Base-by-base conservation (phyloP, 1,140 invertebrate species). In the Ladona fulva region DNA sequence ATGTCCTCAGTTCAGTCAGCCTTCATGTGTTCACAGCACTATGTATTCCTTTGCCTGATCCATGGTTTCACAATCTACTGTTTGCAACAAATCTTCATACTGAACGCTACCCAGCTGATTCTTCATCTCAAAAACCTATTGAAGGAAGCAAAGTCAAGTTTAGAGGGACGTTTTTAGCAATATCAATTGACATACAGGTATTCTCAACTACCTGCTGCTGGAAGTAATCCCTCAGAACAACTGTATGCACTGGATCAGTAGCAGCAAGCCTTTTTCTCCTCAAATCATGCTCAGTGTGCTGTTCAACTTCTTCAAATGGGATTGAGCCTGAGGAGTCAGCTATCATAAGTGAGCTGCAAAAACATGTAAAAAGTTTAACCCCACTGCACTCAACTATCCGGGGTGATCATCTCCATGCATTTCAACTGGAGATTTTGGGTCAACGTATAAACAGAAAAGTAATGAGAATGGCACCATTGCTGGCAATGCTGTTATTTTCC, bases 61-160 rank as follows among this genome's bases (percentile, higher is more conserved):
- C 78, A 92, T 83, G 0, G 90, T 91, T 78, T 92, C 92, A 10
- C 86, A 84, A 80, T 91, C 89, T 7, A 94, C 86, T 0, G 88
- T 89, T 25, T 87, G 86, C 80, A 95, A 84, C n/a, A 95, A 83
- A 77, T 90, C 89, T 76, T 92, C 87, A 84, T 93, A 95, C 0
- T 89, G 88, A 52, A 87, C 85, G 24, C 87, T 84, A 0, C 93
- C 93, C 19, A 94, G 83, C 83, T 89, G 87, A 81, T 85, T 87
- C 84, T 91, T 87, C 77, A 94, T 83, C 77, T 88, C 84, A 81
- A 86, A 85, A 77, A 95, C 83, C 91, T 93, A 83, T 22, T 19
- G n/a, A 66, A 66, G 52, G 14, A 66, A 66, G 5, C 29, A 37
- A 37, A 5, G 8, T 37, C 8, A 1, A 37, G 29, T 37, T 37